Conservation (phyloP, 37 sponge, comb jelly and placozoan species). For the Axinella damicornis region DNA sequence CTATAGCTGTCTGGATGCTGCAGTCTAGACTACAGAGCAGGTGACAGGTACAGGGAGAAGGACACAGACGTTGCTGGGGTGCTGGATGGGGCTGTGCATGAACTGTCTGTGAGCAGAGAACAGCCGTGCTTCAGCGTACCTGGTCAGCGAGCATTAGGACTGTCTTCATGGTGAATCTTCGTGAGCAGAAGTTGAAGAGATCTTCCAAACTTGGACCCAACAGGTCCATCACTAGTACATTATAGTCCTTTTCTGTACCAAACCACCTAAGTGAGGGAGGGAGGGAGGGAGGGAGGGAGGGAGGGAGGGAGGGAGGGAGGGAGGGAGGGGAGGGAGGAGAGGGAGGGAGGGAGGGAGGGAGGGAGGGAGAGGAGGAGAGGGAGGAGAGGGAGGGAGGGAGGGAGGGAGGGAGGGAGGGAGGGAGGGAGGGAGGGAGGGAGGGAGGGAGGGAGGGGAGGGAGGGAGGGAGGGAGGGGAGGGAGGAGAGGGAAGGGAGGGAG, state of each 20-base stretch:
- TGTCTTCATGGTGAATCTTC: constrained; percentile 99
- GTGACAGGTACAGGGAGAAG: too few species aligned
- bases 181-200: constrained; percentile 97
- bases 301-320: background rate
- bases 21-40: too few species aligned
- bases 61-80: too few species aligned
- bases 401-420: constrained; percentile 11
- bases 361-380: background rate
- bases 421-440: constrained; percentile 30
- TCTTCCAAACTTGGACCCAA: constrained; percentile 98
- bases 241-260: constrained; percentile 98
- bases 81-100: too few species aligned
- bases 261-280: constrained; percentile 78
- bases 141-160: constrained; percentile 99
- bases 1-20: too few species aligned
- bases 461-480: constrained; percentile 47
- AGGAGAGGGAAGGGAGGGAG: too few species aligned
- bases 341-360: too few species aligned
- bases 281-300: background rate
- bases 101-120: too few species aligned
- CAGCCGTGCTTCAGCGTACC: too few species aligned
- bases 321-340: too few species aligned
- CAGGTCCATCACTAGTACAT: constrained; percentile 99
- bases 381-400: constrained; percentile 3
- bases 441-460: constrained; percentile 25